Evolutionary conservation across 2,113 vertebrate species (phyloP).

Genomic region (Cavia porcellus): DNA sequence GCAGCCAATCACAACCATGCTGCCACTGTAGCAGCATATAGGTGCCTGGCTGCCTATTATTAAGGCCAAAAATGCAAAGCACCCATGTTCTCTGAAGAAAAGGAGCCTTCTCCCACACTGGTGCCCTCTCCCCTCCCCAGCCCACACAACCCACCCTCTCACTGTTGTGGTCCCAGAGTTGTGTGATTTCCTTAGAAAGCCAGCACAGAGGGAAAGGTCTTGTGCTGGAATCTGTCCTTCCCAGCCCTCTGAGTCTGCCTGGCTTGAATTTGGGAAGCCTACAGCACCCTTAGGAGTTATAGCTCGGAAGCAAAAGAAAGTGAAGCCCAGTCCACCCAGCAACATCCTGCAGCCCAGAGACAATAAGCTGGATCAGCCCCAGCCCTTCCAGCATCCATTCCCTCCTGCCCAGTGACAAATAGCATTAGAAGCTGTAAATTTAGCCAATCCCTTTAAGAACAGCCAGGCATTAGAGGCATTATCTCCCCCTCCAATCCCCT

Average conservation of each 20-base stretch:
- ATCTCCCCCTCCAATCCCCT: background rate
- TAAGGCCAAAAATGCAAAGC: background rate
- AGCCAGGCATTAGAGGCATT: conserved; percentile 64
- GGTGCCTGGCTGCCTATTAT: background rate
- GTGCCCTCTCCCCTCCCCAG: background rate
- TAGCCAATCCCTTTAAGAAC: conserved; percentile 77
- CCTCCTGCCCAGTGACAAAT: conserved; percentile 31
- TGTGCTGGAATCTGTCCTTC: background rate
- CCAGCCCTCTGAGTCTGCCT: background rate
- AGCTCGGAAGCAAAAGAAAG: background rate
- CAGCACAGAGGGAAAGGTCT: background rate
- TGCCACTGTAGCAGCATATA: too few species aligned
- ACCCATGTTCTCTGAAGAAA: background rate
- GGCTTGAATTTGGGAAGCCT: background rate
- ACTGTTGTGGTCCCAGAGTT: background rate
- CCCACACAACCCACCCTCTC: background rate
- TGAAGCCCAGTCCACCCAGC: background rate
- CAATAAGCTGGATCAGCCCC: background rate
- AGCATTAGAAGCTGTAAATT: conserved; percentile 71
- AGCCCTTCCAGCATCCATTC: background rate
- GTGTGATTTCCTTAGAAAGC: background rate
- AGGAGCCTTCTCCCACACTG: background rate
- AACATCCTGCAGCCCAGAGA: background rate
- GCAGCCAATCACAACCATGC: background rate
- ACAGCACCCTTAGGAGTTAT: fast-evolving